phyloP scores from a whole-genome alignment of 2,888 invertebrate species.

The Lysandra coridon region DNA sequence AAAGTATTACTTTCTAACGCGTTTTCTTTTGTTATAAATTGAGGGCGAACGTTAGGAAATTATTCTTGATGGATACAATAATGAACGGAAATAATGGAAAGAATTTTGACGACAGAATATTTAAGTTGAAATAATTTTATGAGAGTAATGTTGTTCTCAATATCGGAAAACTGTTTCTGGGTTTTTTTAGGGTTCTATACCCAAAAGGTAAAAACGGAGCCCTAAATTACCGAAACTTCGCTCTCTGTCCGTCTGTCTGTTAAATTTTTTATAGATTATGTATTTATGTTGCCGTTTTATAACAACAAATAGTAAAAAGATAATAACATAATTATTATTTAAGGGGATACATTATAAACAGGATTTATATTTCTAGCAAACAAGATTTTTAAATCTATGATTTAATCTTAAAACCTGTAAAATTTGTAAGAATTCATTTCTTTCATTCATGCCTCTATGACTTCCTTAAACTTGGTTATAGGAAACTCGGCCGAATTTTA shows the following conservation, averaged over 20 bases:
- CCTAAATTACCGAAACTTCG: no score
- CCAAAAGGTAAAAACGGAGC: no score
- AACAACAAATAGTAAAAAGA: no score
- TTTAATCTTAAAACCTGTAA: no score
- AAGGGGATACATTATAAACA: no score
- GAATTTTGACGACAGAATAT: neutral
- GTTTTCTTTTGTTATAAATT: neutral
- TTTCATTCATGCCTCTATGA: neutral
- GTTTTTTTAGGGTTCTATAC: neutral
- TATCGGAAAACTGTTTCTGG: neutral
- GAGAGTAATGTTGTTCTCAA: no score
- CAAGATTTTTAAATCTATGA: no score
- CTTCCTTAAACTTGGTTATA: neutral
- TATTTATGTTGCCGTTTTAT: no score
- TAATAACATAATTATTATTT: no score
- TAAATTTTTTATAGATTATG: no score
- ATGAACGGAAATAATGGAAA: neutral
- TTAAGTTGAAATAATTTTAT: neutral
- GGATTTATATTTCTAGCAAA: no score
- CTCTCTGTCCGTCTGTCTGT: no score
- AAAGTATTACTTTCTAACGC: conserved; percentile 9
- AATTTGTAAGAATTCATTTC: neutral
- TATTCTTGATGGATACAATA: neutral
- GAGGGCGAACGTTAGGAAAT: neutral
- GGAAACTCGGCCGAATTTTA: conserved; percentile 5